phyloP scores from a whole-genome alignment of 2,888 invertebrate species.

The Euzophera pinguis region DNA sequence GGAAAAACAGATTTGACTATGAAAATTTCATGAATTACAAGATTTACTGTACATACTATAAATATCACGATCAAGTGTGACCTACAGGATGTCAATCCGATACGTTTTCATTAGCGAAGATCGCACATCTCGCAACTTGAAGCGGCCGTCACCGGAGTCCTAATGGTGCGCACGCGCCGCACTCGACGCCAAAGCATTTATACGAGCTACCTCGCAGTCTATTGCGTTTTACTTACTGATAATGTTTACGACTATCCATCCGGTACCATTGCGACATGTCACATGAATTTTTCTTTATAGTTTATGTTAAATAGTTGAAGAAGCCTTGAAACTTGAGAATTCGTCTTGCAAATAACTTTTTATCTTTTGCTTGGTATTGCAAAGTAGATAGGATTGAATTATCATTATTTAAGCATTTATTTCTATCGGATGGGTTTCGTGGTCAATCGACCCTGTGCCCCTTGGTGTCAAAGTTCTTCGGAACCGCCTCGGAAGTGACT shows the following conservation, averaged over 20 bases:
- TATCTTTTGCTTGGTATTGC: not conserved
- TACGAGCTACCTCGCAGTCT: constrained; percentile 49
- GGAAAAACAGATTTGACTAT: no score
- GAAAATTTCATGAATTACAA: not conserved
- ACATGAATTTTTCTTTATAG: constrained; percentile 31
- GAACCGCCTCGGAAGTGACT: no score
- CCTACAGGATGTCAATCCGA: constrained; percentile 32
- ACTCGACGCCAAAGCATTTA: constrained; percentile 45
- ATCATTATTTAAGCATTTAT: no score
- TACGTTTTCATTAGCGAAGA: constrained; percentile 16
- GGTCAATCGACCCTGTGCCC: no score
- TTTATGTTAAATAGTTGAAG: constrained; percentile 30
- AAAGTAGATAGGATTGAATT: not conserved
- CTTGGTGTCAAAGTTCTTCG: no score
- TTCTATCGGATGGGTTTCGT: no score
- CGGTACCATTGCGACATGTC: constrained; percentile 33
- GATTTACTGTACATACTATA: not conserved
- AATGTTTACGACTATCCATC: constrained; percentile 45
- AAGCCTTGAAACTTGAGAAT: constrained; percentile 21
- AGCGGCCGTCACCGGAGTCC: constrained; percentile 21
- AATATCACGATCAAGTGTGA: not conserved
- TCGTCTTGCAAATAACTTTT: not conserved
- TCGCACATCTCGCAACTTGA: constrained; percentile 30
- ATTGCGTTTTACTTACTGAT: constrained; percentile 45
- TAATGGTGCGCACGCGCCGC: constrained; percentile 50